Evolutionary conservation across 2,888 invertebrate genomes (phyloP).

Genomic region (Argyresthia goedartella): DNA sequence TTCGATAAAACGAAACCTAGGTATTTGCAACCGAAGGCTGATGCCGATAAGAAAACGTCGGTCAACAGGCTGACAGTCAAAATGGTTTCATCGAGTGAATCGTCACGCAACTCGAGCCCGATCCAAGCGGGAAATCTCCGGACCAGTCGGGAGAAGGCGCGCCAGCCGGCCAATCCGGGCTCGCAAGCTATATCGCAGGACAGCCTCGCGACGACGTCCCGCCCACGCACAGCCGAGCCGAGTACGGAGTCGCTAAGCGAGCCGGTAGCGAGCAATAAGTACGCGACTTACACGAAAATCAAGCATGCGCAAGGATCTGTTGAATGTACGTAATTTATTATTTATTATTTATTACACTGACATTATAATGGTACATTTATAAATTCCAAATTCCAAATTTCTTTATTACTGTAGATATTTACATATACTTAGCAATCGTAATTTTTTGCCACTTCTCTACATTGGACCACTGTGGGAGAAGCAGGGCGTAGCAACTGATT

Average conservation of each 20-base stretch:
- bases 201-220: conserved; percentile 47
- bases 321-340: conserved; percentile 40
- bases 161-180: conserved; percentile 28
- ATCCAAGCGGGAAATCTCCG: conserved; percentile 54
- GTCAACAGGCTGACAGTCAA: conserved; percentile 50
- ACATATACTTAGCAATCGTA: no score
- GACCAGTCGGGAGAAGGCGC: conserved; percentile 31
- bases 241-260: conserved; percentile 56
- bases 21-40: conserved; percentile 68
- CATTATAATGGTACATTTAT: no score
- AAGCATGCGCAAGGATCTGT: conserved; percentile 33
- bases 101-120: conserved; percentile 78
- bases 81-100: conserved; percentile 73
- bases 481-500: no score
- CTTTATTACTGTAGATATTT: no score
- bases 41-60: conserved; percentile 20
- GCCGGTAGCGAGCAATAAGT: conserved; percentile 44
- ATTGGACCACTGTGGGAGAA: no score
- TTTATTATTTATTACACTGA: neutral
- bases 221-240: conserved; percentile 55
- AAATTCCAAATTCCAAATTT: no score
- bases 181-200: conserved; percentile 39
- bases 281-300: conserved; percentile 50
- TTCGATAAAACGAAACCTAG: conserved; percentile 65
- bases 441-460: no score